phyloP scores from a whole-genome alignment of 2,888 invertebrate species.

The Dioctria linearis region DNA sequence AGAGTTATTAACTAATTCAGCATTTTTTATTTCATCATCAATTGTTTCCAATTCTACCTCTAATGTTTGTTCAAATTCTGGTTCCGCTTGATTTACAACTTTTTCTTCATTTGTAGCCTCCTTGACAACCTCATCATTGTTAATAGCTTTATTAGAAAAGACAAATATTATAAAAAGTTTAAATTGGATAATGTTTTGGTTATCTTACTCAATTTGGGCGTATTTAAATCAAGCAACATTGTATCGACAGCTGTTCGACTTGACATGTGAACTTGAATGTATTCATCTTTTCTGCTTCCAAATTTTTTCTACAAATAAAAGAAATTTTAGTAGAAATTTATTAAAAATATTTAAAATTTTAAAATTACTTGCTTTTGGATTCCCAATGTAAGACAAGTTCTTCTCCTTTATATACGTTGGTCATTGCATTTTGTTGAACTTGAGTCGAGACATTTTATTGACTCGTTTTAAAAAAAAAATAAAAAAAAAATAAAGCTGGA shows the following conservation, averaged over 20 bases:
- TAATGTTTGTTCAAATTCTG: too few species aligned
- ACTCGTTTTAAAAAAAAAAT: neutral
- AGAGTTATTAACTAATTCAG: neutral
- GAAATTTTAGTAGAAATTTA: neutral
- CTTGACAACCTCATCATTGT: neutral
- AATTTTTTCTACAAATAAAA: neutral
- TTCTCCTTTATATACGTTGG: neutral
- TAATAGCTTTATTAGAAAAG: neutral
- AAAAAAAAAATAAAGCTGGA: conserved; percentile 1
- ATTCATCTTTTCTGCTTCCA: neutral
- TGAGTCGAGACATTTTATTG: neutral
- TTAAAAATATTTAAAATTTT: neutral
- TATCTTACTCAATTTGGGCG: neutral
- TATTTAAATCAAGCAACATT: neutral
- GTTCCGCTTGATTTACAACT: too few species aligned
- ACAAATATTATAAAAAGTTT: neutral
- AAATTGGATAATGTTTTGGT: too few species aligned
- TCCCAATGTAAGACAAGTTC: conserved; percentile 55
- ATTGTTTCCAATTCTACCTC: too few species aligned
- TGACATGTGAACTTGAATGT: conserved; percentile 1
- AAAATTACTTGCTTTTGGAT: conserved; percentile 49
- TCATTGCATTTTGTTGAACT: neutral
- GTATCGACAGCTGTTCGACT: neutral
- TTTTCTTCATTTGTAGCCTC: too few species aligned
- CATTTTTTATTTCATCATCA: too few species aligned